phyloP scores from a whole-genome alignment of 2,113 vertebrate genomes.

The Paracanthobrama guichenoti region DNA sequence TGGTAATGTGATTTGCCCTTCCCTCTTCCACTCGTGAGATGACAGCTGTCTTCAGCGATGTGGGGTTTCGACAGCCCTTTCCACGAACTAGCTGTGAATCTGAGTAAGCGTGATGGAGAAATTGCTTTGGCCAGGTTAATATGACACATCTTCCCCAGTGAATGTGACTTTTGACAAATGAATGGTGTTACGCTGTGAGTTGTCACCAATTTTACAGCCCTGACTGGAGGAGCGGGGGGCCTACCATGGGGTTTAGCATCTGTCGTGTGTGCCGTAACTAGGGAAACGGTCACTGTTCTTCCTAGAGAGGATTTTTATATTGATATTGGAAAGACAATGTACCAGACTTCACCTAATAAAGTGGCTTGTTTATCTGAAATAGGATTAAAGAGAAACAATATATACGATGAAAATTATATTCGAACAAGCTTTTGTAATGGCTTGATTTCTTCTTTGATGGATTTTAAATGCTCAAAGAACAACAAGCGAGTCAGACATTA shows the following conservation, averaged over 20 bases:
- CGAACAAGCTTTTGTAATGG: not conserved
- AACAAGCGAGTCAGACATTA: not conserved
- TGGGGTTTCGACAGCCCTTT: constrained; percentile 58
- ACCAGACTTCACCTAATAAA: constrained; percentile 9
- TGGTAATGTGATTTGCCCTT: constrained; percentile 64
- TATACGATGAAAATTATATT: not conserved
- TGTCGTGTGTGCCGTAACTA: constrained; percentile 11
- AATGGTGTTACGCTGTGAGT: constrained; percentile 62
- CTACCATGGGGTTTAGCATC: constrained; percentile 33
- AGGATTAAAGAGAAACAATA: not conserved
- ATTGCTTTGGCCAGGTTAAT: constrained; percentile 64
- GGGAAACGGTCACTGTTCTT: not conserved
- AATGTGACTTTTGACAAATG: constrained; percentile 72
- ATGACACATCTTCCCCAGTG: constrained; percentile 61
- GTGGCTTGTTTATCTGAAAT: constrained; percentile 2
- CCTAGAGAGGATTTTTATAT: not conserved
- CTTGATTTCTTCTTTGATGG: constrained; percentile 15
- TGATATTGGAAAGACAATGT: not conserved
- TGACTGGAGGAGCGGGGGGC: not conserved
- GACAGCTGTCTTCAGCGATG: constrained; percentile 65
- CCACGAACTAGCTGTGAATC: constrained; percentile 58
- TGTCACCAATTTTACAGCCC: constrained; percentile 56
- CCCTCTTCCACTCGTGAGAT: constrained; percentile 56
- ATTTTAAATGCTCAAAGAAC: constrained; percentile 10
- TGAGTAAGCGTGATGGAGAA: constrained; percentile 56